Conservation (phyloP, 2,888 invertebrate species). For the Dryobotodes eremita region DNA sequence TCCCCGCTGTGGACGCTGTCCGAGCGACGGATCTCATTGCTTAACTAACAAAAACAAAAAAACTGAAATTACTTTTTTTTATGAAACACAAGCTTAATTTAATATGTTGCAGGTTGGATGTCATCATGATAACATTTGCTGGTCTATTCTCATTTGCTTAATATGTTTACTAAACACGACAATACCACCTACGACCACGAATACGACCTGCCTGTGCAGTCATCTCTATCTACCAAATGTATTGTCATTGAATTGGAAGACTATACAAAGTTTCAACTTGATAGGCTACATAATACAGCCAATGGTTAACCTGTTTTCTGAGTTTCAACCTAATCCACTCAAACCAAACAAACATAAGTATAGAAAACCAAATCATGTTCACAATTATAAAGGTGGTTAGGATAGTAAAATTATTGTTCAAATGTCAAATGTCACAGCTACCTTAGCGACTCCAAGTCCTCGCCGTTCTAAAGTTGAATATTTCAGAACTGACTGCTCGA, state of each 20-base stretch:
- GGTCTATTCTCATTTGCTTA: not conserved
- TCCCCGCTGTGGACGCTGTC: slow-evolving; percentile 91
- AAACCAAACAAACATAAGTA: not conserved
- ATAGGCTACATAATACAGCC: not conserved
- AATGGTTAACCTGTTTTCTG: not conserved
- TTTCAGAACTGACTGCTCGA: slow-evolving; percentile 96
- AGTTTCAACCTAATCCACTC: too few species aligned
- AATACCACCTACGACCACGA: too few species aligned
- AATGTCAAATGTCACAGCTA: slow-evolving; percentile 77
- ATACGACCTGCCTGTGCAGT: too few species aligned
- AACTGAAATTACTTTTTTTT: too few species aligned
- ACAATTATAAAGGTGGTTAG: not conserved
- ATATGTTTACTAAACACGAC: not conserved
- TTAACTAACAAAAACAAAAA: slow-evolving; percentile 90
- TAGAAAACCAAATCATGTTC: not conserved
- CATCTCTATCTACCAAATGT: not conserved
- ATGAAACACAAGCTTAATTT: not conserved
- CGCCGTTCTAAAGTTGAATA: slow-evolving; percentile 97
- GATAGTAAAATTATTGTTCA: not conserved
- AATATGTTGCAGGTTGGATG: not conserved
- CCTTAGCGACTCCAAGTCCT: slow-evolving; percentile 97
- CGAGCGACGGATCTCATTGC: slow-evolving; percentile 91
- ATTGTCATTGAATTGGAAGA: not conserved
- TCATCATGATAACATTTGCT: slow-evolving; percentile 1
- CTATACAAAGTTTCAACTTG: not conserved